phyloP scores from a whole-genome alignment of 2,888 invertebrate genomes.

The Drosophila rellima region DNA sequence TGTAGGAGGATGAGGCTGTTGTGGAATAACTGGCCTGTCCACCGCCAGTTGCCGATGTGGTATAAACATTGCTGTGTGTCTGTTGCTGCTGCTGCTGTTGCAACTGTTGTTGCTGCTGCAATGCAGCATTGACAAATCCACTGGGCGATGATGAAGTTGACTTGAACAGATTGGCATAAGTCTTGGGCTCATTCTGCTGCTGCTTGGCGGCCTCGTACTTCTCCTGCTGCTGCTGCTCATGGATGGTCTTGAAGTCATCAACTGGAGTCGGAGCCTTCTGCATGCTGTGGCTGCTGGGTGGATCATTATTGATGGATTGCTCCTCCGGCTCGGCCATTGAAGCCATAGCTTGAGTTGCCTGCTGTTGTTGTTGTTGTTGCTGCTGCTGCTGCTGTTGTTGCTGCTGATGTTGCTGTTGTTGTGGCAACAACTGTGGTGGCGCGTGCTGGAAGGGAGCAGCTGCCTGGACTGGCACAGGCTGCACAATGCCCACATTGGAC shows the following conservation, averaged over 20 bases:
- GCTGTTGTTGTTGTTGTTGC: slow-evolving; percentile 57
- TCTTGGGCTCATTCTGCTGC: slow-evolving; percentile 90
- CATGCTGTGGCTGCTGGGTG: slow-evolving; percentile 54
- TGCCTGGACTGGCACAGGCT: slow-evolving; percentile 63
- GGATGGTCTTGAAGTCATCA: slow-evolving; percentile 76
- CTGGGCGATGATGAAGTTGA: slow-evolving; percentile 83
- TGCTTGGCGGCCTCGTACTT: slow-evolving; percentile 84
- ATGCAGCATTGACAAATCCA: slow-evolving; percentile 84
- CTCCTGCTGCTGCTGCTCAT: slow-evolving; percentile 84
- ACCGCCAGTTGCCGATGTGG: slow-evolving; percentile 46
- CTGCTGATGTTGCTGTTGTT: slow-evolving; percentile 54
- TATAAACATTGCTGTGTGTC: slow-evolving; percentile 56
- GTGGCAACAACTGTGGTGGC: slow-evolving; percentile 49
- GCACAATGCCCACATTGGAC: slow-evolving; percentile 64
- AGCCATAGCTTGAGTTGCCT: slow-evolving; percentile 50
- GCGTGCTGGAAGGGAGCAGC: slow-evolving; percentile 77
- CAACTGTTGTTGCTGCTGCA: slow-evolving; percentile 85
- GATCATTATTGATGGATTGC: slow-evolving; percentile 29
- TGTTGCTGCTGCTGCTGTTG: slow-evolving; percentile 81
- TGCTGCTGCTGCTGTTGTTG: slow-evolving; percentile 61
- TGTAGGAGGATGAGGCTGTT: slow-evolving; percentile 74
- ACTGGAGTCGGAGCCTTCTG: slow-evolving; percentile 67
- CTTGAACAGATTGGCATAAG: slow-evolving; percentile 95
- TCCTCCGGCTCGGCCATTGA: slow-evolving; percentile 53
- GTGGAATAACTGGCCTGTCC: slow-evolving; percentile 74